These are phyloP conservation scores for Alligator sinensis DNA, from an alignment of 2,113 vertebrate species.

Conservation along the genomic window DNA sequence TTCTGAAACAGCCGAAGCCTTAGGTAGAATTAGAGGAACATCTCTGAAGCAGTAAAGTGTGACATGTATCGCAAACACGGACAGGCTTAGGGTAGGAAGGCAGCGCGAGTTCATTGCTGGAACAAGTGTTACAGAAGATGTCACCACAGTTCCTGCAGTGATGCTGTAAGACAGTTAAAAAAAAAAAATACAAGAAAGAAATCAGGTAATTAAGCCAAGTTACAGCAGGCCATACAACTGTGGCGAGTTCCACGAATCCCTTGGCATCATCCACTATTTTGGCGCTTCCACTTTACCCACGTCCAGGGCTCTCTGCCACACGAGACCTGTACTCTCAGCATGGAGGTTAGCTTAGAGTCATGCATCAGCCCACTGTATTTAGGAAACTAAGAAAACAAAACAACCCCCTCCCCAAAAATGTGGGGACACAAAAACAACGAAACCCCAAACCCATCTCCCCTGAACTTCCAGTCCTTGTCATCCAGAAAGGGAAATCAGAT, in stretches of 20 bases:
- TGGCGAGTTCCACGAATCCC: rapidly evolving
- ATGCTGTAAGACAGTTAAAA: constrained; percentile 81
- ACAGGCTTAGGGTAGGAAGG: constrained; percentile 95
- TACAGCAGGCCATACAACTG: not conserved
- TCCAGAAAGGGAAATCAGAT: not conserved
- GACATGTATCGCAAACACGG: constrained; percentile 93
- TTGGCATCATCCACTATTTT: rapidly evolving
- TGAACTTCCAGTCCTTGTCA: not conserved
- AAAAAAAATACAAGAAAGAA: not conserved
- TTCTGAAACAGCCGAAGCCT: constrained; percentile 14
- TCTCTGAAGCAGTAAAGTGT: constrained; percentile 91
- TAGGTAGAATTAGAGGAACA: constrained; percentile 87
- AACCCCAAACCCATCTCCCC: too few species aligned
- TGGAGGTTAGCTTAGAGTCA: not conserved
- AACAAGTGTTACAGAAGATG: constrained; percentile 96
- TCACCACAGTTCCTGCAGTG: constrained; percentile 98
- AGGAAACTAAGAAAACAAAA: not conserved
- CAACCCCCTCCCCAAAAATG: too few species aligned
- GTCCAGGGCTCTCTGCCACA: rapidly evolving
- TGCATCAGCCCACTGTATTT: not conserved
- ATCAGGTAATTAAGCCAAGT: rapidly evolving
- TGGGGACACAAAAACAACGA: too few species aligned
- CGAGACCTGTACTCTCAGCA: rapidly evolving
- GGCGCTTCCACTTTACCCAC: not conserved
- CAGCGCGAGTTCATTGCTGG: constrained; percentile 92